phyloP scores from a whole-genome alignment of 2,888 invertebrate species.

The Alcis repandata region DNA sequence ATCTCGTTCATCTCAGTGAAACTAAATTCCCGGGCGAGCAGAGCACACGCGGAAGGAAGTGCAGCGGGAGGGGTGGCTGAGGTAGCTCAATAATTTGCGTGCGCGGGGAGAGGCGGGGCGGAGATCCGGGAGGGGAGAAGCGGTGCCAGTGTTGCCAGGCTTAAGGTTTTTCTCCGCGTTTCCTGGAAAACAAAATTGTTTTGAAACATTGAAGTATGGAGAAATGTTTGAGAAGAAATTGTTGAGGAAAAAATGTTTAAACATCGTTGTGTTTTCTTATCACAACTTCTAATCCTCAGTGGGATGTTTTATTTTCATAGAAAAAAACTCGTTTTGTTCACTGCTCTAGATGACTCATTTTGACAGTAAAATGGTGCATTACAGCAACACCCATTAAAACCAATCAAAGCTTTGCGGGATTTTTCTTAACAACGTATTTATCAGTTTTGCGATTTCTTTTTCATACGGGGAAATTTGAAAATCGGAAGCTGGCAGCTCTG shows the following conservation, averaged over 20 bases:
- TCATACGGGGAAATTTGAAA: neutral
- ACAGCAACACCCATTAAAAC: no score
- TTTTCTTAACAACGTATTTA: neutral
- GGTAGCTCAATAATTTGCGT: constrained; percentile 78
- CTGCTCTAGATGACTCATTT: no score
- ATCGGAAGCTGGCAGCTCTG: neutral
- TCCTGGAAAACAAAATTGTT: no score
- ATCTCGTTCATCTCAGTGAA: constrained; percentile 55
- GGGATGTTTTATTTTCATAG: no score
- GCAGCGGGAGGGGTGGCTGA: constrained; percentile 58
- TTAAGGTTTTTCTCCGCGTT: neutral
- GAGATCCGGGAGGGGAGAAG: constrained; percentile 37
- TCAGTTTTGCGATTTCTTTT: neutral
- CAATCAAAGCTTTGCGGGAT: no score
- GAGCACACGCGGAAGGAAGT: constrained; percentile 70
- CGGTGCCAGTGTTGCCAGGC: constrained; percentile 1
- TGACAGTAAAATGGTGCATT: no score
- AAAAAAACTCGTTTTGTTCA: no score
- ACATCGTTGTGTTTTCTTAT: no score
- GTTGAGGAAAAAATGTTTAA: no score
- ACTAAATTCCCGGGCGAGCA: constrained; percentile 66
- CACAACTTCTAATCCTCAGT: no score
- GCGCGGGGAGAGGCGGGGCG: constrained; percentile 52
- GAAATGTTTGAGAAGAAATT: no score
- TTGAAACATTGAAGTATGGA: no score